phyloP scores from a whole-genome alignment of 2,113 vertebrate genomes.

The Stercorarius parasiticus region DNA sequence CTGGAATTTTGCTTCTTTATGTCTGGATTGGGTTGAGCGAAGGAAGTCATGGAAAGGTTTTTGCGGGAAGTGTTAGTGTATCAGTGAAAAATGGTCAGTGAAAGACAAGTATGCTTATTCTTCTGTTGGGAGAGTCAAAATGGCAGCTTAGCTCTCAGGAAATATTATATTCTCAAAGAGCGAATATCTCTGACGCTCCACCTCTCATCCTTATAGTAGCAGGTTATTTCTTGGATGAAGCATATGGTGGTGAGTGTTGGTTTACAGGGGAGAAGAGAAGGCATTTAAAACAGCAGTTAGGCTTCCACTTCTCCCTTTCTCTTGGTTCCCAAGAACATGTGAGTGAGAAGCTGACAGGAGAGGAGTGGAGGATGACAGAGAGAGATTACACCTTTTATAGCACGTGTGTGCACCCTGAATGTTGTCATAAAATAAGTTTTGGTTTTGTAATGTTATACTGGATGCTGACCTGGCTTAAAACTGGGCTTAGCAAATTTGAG shows the following conservation, averaged over 20 bases:
- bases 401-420: no score
- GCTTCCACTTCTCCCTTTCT: background rate
- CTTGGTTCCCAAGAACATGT: background rate
- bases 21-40: background rate
- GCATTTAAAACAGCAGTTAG: background rate
- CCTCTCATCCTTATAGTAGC: background rate
- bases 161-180: background rate
- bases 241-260: background rate
- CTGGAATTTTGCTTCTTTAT: background rate
- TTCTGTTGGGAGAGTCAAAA: background rate
- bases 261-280: background rate
- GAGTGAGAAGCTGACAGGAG: background rate
- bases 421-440: background rate
- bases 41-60: background rate
- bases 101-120: background rate
- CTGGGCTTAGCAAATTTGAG: background rate
- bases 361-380: background rate
- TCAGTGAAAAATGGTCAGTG: background rate
- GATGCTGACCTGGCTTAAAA: background rate
- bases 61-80: background rate
- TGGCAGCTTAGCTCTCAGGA: background rate
- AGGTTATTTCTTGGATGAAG: background rate
- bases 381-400: background rate
- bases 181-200: background rate
- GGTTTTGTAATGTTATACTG: background rate